Conservation (phyloP, 1,140 invertebrate species). For the Gryon sp. region DNA sequence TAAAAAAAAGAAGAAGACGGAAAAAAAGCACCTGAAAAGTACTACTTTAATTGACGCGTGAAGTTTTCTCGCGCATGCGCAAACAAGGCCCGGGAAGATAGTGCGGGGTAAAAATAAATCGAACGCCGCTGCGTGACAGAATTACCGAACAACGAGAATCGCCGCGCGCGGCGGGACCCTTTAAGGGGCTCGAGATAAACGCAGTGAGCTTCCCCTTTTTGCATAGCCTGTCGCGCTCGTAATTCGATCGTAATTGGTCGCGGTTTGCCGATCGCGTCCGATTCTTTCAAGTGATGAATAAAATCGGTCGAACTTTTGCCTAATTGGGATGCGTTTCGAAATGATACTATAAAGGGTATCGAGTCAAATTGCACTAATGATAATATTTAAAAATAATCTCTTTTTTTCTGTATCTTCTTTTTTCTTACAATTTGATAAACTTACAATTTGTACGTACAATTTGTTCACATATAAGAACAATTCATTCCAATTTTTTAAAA, state of each 20-base stretch:
- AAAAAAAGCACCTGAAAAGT: background rate
- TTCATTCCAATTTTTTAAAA: too few species aligned
- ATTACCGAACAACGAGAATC: conserved; percentile 42
- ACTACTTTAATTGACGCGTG: conserved; percentile 44
- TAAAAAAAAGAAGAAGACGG: background rate
- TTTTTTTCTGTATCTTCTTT: too few species aligned
- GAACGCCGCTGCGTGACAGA: conserved; percentile 35
- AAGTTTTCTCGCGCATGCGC: conserved; percentile 31
- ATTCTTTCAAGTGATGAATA: conserved; percentile 30
- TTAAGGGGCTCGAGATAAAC: conserved; percentile 32
- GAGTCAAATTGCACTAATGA: too few species aligned
- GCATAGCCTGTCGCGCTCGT: conserved; percentile 40
- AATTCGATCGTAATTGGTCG: conserved; percentile 64
- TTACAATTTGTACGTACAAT: too few species aligned
- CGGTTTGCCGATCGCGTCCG: conserved; percentile 34
- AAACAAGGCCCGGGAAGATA: background rate
- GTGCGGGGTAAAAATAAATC: conserved; percentile 39
- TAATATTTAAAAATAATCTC: too few species aligned
- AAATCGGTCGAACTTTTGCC: conserved; percentile 26
- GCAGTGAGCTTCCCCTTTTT: conserved; percentile 36
- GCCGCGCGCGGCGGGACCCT: conserved; percentile 24
- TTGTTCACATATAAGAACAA: too few species aligned
- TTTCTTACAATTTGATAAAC: too few species aligned
- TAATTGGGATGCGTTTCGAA: conserved; percentile 29
- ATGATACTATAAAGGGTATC: too few species aligned